Percentiles rank a stretch among this genome's conserved stretches.
Evolutionary conservation across 2,113 vertebrate species (phyloP).

Genomic region (Orthonyx spaldingii): DNA sequence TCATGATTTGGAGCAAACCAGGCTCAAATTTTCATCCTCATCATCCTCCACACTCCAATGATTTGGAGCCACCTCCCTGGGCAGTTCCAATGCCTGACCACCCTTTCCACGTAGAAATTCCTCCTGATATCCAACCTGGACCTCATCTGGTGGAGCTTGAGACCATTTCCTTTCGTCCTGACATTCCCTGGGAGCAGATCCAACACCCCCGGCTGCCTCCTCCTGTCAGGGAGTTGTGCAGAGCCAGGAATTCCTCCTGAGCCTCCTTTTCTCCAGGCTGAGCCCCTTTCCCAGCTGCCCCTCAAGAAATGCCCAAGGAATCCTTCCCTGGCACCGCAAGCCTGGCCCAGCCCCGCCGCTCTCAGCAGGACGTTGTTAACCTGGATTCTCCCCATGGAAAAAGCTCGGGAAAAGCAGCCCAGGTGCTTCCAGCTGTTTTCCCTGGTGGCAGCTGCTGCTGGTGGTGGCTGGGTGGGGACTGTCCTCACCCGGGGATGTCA

Average conservation of each 20-base stretch:
- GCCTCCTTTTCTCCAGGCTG: neutral
- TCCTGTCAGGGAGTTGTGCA: neutral
- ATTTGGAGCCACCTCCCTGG: neutral
- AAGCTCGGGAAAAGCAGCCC: neutral
- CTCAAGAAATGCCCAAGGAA: neutral
- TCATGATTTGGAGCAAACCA: accelerated
- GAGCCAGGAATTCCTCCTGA: neutral
- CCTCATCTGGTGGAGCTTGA: neutral
- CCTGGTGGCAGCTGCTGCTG: neutral
- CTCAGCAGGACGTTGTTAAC: neutral
- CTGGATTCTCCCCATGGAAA: neutral
- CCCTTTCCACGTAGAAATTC: accelerated
- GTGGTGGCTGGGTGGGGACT: neutral
- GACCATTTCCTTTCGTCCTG: neutral
- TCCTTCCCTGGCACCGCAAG: neutral
- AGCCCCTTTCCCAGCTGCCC: neutral
- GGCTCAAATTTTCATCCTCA: neutral
- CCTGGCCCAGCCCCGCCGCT: accelerated
- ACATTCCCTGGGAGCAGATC: neutral
- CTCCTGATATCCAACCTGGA: neutral
- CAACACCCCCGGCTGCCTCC: accelerated
- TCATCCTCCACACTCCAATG: no score
- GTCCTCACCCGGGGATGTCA: neutral
- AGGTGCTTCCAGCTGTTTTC: neutral
- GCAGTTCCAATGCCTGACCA: neutral